A percentile compares a stretch with the other conserved stretches of the same genome.
These are phyloP conservation scores for Cossypha caffra DNA, from an alignment of 2,797 vertebrate genomes.

Conservation along the genomic window DNA sequence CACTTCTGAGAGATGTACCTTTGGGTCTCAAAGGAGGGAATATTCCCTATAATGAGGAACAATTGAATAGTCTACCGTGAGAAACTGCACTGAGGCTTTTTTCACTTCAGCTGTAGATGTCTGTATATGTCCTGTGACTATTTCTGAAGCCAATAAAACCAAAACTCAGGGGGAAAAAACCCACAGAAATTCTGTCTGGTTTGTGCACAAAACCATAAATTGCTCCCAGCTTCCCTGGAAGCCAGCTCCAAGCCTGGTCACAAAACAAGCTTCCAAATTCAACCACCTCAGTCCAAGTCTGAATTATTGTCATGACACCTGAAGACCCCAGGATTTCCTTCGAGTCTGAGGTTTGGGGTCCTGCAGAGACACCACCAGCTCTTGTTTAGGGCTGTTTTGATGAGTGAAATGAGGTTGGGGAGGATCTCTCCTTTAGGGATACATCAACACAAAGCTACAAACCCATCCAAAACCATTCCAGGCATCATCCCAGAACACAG, in stretches of 20 bases:
- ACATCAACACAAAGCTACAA: neutral
- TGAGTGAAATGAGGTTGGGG: neutral
- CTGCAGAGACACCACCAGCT: neutral
- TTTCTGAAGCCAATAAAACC: constrained; percentile 29
- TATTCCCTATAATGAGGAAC: constrained; percentile 9
- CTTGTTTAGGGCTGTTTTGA: neutral
- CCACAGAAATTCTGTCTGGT: constrained; percentile 46
- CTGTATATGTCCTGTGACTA: neutral
- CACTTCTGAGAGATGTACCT: neutral
- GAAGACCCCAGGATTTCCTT: neutral
- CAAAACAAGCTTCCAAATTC: neutral
- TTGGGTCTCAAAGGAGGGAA: neutral
- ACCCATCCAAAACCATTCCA: neutral
- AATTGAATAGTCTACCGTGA: neutral
- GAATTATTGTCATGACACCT: neutral
- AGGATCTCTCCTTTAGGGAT: neutral
- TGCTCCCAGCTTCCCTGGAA: constrained; percentile 13
- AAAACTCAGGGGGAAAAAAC: neutral
- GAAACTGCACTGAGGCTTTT: neutral
- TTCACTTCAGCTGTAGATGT: neutral
- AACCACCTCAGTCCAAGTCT: neutral
- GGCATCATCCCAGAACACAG: neutral
- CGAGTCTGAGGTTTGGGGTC: neutral
- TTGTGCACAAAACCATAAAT: constrained; percentile 38
- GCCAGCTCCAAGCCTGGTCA: neutral